These are phyloP conservation scores for Sturnus vulgaris DNA, from an alignment of 2,113 vertebrate species.

Conservation along the genomic window DNA sequence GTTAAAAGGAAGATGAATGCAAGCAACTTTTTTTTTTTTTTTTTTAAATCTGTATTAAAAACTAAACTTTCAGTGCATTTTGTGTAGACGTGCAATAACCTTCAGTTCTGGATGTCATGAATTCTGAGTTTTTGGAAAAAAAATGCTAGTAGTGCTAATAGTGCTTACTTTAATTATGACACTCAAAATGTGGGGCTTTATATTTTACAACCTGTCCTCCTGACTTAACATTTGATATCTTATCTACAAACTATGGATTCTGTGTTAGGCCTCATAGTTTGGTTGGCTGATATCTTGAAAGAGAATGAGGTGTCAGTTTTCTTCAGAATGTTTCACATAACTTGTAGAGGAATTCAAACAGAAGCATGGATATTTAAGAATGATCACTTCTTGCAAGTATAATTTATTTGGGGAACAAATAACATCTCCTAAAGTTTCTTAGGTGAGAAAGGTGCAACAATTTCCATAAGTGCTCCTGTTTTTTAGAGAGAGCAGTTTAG, in stretches of 20 bases:
- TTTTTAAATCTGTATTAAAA: neutral
- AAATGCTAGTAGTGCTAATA: neutral
- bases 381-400: neutral
- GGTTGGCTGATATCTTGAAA: neutral
- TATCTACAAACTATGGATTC: neutral
- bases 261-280: neutral
- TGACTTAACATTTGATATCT: neutral
- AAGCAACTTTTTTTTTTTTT: neutral
- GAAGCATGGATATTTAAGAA: neutral
- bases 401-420: neutral
- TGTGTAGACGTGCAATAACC: neutral
- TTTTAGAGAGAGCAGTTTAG: neutral
- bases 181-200: fast-evolving
- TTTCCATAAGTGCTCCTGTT: neutral
- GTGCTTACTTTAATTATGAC: neutral
- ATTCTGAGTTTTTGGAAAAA: neutral
- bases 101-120: neutral
- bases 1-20: neutral
- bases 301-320: fast-evolving
- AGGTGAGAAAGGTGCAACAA: neutral
- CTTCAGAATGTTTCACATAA: neutral
- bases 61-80: neutral
- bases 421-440: neutral
- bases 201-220: neutral
- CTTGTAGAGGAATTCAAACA: neutral